phyloP scores from a whole-genome alignment of 2,797 vertebrate species.

The Steatocranus sp. region DNA sequence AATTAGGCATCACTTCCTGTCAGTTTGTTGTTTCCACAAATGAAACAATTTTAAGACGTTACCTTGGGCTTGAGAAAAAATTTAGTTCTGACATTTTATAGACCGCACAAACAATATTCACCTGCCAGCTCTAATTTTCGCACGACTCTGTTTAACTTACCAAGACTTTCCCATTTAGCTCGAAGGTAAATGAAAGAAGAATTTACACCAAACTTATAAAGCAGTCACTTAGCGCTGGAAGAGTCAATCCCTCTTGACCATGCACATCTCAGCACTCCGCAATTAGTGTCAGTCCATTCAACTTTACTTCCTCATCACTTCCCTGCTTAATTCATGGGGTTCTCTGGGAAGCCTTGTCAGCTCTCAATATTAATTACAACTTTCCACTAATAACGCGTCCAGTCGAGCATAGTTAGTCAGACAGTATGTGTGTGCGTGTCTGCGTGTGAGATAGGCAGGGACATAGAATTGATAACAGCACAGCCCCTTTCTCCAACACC shows the following conservation, averaged over 20 bases:
- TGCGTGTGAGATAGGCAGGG: slow-evolving; percentile 35
- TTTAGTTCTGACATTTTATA: background rate
- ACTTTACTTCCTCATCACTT: slow-evolving; percentile 65
- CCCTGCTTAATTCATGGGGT: slow-evolving; percentile 58
- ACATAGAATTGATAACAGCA: slow-evolving; percentile 56
- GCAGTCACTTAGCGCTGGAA: background rate
- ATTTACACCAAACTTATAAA: slow-evolving; percentile 10
- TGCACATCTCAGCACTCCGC: slow-evolving; percentile 23
- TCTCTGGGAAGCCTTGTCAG: slow-evolving; percentile 68
- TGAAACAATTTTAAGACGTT: background rate
- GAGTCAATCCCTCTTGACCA: slow-evolving; percentile 37
- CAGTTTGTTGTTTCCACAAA: background rate
- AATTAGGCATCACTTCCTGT: background rate
- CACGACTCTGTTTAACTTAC: background rate
- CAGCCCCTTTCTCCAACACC: slow-evolving; percentile 39
- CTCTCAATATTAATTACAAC: slow-evolving; percentile 77
- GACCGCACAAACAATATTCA: background rate
- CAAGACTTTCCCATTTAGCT: background rate
- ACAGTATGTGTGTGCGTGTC: slow-evolving; percentile 10
- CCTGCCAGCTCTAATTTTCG: background rate
- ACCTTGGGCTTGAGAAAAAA: background rate
- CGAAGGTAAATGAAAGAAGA: background rate
- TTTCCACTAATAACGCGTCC: slow-evolving; percentile 67
- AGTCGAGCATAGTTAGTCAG: slow-evolving; percentile 52
- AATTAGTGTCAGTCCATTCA: slow-evolving; percentile 68